A percentile compares a stretch with the other conserved stretches of the same genome.
Evolutionary conservation across 2,888 invertebrate genomes (phyloP).

Genomic region (Heliothis peltigera): DNA sequence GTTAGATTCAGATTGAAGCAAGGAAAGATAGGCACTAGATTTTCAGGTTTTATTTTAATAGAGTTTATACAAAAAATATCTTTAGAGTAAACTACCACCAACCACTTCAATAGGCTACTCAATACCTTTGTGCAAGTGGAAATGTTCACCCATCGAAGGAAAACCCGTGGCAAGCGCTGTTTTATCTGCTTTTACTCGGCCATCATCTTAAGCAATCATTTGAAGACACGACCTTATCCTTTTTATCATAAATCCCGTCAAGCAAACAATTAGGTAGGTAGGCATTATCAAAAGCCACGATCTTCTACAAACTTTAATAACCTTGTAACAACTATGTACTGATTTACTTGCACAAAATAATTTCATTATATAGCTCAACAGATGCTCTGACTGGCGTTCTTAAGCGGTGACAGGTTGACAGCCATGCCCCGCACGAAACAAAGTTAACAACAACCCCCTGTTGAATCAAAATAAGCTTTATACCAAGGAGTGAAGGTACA

Average conservation of each 20-base stretch:
- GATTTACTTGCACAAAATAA: constrained; percentile 74
- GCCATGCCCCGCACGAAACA: constrained; percentile 38
- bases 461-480: constrained; percentile 13
- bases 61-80: no score
- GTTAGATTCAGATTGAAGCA: no score
- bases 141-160: neutral
- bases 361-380: constrained; percentile 74
- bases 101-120: no score
- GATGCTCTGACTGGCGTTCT: constrained; percentile 69
- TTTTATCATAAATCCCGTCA: neutral
- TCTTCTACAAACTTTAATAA: constrained; percentile 45
- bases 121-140: no score
- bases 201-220: neutral
- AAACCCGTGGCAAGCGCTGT: neutral
- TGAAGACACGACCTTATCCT: neutral
- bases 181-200: neutral
- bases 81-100: no score
- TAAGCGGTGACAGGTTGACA: constrained; percentile 71
- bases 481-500: neutral
- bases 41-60: no score
- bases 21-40: no score
- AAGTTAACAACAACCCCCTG: constrained; percentile 16
- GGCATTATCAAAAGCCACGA: constrained; percentile 39
- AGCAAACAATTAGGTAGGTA: constrained; percentile 13
- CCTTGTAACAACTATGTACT: constrained; percentile 43